Evolutionary conservation across 1,140 invertebrate species (phyloP), one percentile per base, ranked within the genome.

Genomic region (Meteorus sp.): DNA sequence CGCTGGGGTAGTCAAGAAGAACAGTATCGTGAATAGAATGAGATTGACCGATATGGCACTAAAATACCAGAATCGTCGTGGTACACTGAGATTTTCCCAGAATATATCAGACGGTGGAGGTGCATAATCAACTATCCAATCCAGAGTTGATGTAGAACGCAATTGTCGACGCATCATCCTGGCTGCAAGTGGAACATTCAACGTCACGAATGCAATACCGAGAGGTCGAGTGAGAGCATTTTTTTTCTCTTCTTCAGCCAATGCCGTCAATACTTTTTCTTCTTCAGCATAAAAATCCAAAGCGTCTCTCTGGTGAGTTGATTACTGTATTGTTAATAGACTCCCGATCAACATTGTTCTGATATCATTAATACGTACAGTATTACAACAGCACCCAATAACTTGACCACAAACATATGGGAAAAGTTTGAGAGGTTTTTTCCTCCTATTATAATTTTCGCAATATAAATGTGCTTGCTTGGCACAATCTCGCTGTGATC

Each of bases 1-100:
- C 56, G 91, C 88, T 13, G 96, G 95, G n/a, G 96, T 98, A 17
- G 95, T 97, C 19, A 97, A 80, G 74, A 98, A 97, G 74, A 97
- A 95, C 7, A 98, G 80, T 20, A 94, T 77, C 44, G 97, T 73
- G 63, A 93, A 89, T 39, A 98, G 78, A 37, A 88, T 80, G 20
- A 88, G 71, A 75, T 98, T 97, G 6, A 97, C 88, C 47, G 90
- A 70, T 53, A 94, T 81, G 39, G 92, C 92, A 75, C 91, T 93
- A 2, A 94, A 77, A 78, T 95, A 96, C 92, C 94, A 96, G 62
- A 89, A 86, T 59, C 88, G 86, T 29, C 88, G 88, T 35, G 89
- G 86, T 20, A 95, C 85, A 64, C 89, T 89, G 22, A 98, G 79
- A 80, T 98, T 95, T 76, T 95, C 92, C 95, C 95, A 98, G 74